Percentiles rank a stretch among this genome's conserved stretches.
phyloP scores from a whole-genome alignment of 2,113 vertebrate genomes.

The Odontophorus gujanensis region DNA sequence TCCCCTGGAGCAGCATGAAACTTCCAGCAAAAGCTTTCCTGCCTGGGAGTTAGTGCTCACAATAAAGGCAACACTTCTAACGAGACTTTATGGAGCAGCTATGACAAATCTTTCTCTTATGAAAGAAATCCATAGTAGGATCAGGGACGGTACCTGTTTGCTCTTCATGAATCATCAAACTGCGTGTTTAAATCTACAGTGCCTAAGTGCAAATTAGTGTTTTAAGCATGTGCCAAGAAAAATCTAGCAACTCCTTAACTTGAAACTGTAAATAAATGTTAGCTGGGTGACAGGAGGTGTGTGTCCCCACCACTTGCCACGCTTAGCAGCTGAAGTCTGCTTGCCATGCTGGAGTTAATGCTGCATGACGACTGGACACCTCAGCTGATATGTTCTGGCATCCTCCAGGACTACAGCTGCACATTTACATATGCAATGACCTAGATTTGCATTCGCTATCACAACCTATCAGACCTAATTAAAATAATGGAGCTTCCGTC shows the following conservation, averaged over 20 bases:
- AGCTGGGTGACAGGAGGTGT: background rate
- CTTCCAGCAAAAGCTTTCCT: background rate
- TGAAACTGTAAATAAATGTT: background rate
- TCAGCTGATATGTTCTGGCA: conserved; percentile 82
- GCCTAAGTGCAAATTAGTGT: background rate
- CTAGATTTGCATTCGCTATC: conserved; percentile 87
- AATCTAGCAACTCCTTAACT: background rate
- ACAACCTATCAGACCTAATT: conserved; percentile 87
- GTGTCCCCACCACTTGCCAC: background rate
- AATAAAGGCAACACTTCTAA: background rate
- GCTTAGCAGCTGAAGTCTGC: background rate
- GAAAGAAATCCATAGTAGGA: background rate
- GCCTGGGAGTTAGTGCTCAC: background rate
- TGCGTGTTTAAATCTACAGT: background rate
- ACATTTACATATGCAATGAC: conserved; percentile 93
- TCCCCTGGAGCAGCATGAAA: background rate
- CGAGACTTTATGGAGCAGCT: background rate
- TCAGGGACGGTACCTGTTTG: background rate
- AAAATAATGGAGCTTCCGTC: conserved; percentile 71
- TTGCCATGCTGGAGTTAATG: conserved; percentile 74
- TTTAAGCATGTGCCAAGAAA: background rate
- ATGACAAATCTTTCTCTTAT: background rate
- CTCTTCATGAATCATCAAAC: background rate
- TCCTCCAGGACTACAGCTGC: conserved; percentile 83
- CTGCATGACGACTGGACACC: conserved; percentile 79